Evolutionary conservation across 2,113 vertebrate genomes (phyloP), one percentile per base, ranked within the genome.

Genomic region (Chrysemys picta): DNA sequence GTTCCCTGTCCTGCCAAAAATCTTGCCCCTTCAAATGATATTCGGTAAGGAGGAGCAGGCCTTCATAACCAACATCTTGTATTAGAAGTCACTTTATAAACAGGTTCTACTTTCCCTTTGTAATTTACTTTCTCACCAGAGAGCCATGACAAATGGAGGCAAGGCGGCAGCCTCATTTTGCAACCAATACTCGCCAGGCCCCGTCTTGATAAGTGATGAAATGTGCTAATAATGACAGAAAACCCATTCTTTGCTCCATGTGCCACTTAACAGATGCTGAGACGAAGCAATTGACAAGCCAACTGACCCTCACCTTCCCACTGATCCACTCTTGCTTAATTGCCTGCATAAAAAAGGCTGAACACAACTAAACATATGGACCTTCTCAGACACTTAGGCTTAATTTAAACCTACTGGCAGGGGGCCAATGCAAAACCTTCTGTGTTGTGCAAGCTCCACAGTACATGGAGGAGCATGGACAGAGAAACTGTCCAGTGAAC

Each of bases 281-380:
- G 21, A 94, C n/a, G 95, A 95, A 95, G 49, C n/a, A 92, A 89
- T 82, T 89, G 80, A 49, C 24, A 57, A 1, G 31, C 62, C 87
- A 93, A 76, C 82, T 14, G 24, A 56, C 80, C 52, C 92, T 91
- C 56, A 62, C 47, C 56, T 76, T 50, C 52, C 81, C 62, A 50
- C 45, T 79, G 25, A 89, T 13, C 3, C 7, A 78, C n/a, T 62
- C 25, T 88, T 79, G 83, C 17, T 52, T 72, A 95, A 78, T 49
- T 75, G 50, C 3, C 11, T 10, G 6, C n/a, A 25, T 88, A 82
- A 91, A 91, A 35, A 88, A 13, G 49, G 69, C 29, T 27, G 7
- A 42, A 49, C 91, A 59, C 75, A 50, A 22, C 80, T 90, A 87
- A 94, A 69, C 21, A 84, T 17, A 52, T 38, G 14, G 86, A 22